A percentile compares a stretch with the other conserved stretches of the same genome.
phyloP scores from a whole-genome alignment of 2,797 vertebrate species.

The Anableps anableps region DNA sequence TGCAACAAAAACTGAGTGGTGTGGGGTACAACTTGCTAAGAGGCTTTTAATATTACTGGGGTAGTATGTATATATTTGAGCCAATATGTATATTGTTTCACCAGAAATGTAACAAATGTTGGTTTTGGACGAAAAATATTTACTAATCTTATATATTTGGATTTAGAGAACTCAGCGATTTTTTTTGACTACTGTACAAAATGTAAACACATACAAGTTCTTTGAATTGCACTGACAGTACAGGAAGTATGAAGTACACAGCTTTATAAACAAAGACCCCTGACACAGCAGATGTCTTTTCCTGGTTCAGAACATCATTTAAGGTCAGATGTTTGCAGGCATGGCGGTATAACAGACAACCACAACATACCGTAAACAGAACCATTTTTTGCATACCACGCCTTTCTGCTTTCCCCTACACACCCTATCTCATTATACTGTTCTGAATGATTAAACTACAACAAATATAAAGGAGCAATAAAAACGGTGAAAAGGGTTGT shows the following conservation, averaged over 20 bases:
- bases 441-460: background rate
- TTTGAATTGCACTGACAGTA: background rate
- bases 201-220: background rate
- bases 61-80: background rate
- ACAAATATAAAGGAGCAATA: background rate
- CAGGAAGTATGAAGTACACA: background rate
- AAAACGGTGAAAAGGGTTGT: background rate
- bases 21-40: background rate
- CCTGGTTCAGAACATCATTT: background rate
- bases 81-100: background rate
- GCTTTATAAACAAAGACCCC: background rate
- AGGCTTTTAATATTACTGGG: background rate
- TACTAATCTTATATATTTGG: background rate
- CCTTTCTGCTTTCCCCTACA: background rate
- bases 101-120: background rate
- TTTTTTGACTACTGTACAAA: background rate
- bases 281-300: accelerated
- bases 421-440: background rate
- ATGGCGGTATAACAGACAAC: background rate
- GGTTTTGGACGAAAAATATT: background rate
- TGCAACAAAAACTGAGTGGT: too few species aligned
- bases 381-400: background rate
- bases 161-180: background rate
- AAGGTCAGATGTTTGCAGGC: background rate
- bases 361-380: background rate